phyloP scores from a whole-genome alignment of 2,113 vertebrate genomes.

The Catharus fuscescens region DNA sequence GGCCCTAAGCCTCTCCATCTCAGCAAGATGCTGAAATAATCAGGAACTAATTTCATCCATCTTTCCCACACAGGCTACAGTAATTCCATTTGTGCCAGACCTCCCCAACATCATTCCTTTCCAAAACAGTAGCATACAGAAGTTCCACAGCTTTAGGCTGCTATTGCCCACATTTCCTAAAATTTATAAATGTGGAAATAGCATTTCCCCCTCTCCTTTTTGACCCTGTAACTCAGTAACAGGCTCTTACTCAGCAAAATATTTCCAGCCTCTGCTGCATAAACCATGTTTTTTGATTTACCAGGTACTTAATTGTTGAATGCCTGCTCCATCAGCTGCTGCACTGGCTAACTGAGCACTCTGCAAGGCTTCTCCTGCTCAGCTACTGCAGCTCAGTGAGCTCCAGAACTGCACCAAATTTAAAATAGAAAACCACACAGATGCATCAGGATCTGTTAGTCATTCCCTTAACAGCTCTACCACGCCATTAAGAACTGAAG shows the following conservation, averaged over 20 bases:
- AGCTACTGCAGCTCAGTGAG: constrained; percentile 4
- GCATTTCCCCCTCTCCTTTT: background rate
- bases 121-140: background rate
- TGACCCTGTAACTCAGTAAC: background rate
- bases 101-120: background rate
- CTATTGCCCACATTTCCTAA: background rate
- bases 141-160: background rate
- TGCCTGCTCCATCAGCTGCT: background rate
- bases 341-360: background rate
- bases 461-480: constrained; percentile 42
- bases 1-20: background rate
- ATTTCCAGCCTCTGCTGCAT: background rate
- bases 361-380: background rate
- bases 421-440: constrained; percentile 50
- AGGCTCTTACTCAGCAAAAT: background rate
- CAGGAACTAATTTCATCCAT: background rate
- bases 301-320: background rate
- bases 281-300: background rate
- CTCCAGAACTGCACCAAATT: constrained; percentile 17
- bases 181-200: background rate
- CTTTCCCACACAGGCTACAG: background rate
- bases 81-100: background rate
- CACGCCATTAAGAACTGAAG: constrained; percentile 8
- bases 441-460: constrained; percentile 48
- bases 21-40: background rate